Evolutionary conservation across 2,113 vertebrate genomes (phyloP).

Genomic region (Halichoeres trimaculatus): DNA sequence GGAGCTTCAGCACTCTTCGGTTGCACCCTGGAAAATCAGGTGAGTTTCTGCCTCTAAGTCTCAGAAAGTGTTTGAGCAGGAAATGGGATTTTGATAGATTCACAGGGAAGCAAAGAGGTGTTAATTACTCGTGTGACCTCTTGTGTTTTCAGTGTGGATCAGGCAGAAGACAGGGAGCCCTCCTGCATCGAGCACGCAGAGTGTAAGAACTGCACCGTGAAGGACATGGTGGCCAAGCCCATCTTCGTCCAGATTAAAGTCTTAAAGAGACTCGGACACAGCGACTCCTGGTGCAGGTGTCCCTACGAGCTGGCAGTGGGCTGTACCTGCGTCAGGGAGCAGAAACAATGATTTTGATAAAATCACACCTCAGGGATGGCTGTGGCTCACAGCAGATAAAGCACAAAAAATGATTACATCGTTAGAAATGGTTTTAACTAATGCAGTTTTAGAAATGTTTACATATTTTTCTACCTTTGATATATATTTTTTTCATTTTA

Average conservation of each 20-base stretch:
- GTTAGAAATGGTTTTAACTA: too few species aligned
- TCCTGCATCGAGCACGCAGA: accelerated
- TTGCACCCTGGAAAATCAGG: constrained; percentile 15
- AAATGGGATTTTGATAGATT: too few species aligned
- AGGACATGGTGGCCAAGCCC: accelerated
- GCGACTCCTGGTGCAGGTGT: constrained; percentile 37
- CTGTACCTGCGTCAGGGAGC: constrained; percentile 48
- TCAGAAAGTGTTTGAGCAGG: too few species aligned
- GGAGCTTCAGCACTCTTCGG: accelerated
- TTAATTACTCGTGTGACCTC: background rate
- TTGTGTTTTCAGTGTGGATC: accelerated
- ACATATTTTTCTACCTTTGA: too few species aligned
- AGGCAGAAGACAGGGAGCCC: accelerated
- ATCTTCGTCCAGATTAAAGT: constrained; percentile 4
- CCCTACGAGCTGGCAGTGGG: constrained; percentile 36
- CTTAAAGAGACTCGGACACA: accelerated
- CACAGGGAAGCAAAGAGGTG: too few species aligned
- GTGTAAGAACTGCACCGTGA: accelerated
- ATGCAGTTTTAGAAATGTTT: too few species aligned
- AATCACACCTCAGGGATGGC: too few species aligned
- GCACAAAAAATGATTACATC: too few species aligned
- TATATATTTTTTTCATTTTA: too few species aligned
- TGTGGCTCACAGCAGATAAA: too few species aligned
- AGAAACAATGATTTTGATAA: background rate
- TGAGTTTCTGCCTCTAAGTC: constrained; percentile 12